Percentiles rank a stretch among this genome's conserved stretches.
Evolutionary conservation across 2,797 vertebrate species (phyloP).

Genomic region (Fringilla coelebs): DNA sequence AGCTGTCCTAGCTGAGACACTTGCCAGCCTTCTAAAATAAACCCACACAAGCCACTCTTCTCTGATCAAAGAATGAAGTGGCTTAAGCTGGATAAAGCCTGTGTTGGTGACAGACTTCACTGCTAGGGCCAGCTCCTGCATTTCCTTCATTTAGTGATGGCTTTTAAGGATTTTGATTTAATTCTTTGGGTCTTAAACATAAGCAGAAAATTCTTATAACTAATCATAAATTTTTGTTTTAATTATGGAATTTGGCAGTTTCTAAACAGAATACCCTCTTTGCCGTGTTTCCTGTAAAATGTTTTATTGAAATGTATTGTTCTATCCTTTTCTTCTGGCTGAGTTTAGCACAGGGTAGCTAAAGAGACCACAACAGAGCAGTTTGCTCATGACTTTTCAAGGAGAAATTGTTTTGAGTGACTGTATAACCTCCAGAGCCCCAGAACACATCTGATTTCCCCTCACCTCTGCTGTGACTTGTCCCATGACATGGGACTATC

Average conservation of each 20-base stretch:
- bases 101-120: constrained; percentile 65
- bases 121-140: constrained; percentile 36
- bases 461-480: constrained; percentile 56
- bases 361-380: background rate
- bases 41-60: constrained; percentile 15
- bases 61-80: constrained; percentile 69
- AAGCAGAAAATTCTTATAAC: constrained; percentile 48
- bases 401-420: constrained; percentile 36
- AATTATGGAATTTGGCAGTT: constrained; percentile 47
- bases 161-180: constrained; percentile 68
- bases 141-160: constrained; percentile 55
- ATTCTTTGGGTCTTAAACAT: constrained; percentile 59
- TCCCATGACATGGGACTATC: constrained; percentile 43
- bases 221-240: constrained; percentile 50
- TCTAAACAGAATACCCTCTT: background rate
- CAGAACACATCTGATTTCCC: constrained; percentile 61
- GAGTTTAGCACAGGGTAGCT: background rate
- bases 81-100: constrained; percentile 68
- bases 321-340: background rate
- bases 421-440: constrained; percentile 34
- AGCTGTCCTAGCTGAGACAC: constrained; percentile 34
- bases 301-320: background rate
- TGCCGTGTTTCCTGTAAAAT: background rate
- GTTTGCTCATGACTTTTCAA: background rate
- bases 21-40: constrained; percentile 51